Evolutionary conservation across 2,113 vertebrate species (phyloP), one percentile per base, ranked within the genome.

Genomic region (Equus przewalskii): DNA sequence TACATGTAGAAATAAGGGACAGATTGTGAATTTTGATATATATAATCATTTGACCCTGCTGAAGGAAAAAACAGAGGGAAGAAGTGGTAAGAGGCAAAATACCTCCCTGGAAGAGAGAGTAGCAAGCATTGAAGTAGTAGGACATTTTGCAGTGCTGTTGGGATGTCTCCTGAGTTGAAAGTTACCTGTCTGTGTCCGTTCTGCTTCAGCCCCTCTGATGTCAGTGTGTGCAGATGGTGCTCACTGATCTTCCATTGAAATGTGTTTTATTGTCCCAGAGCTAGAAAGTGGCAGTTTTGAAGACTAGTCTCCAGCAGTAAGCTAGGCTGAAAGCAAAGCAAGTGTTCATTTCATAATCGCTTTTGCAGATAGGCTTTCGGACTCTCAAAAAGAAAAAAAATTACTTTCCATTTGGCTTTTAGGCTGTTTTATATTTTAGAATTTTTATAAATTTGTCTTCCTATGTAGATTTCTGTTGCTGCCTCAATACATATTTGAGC

Each of bases 331-430:
- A 82, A 87, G 84, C 86, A 95, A 95, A 94, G 82, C 14, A 51
- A 19, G 26, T 87, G 56, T 69, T 79, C 15, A 62, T 96, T 94
- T 96, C 24, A 60, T 86, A 86, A 62, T 88, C 28, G 56, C 46
- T 95, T 97, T 91, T 92, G 51, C 36, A 90, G 46, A 64, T 80
- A 87, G 70, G 21, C 81, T 54, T 79, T 95, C 64, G 75, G 46
- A 88, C 41, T 94, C 6, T 95, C 49, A 44, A 93, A 92, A 83
- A 60, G 89, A 80, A 72, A 13, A 87, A 72, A 93, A 89, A 87
- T 16, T 62, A 44, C 93, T 93, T 98, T 97, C 96, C 54, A 60
- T 72, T 93, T 97, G 84, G 11, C 28, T 84, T 92, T 96, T 75
- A 36, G 58, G 33, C 30, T 58, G 14, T 75, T 15, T 85, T 92